Evolutionary conservation across 2,888 invertebrate species (phyloP), one percentile per base, ranked within the genome.

Genomic region (Drosophila dives): DNA sequence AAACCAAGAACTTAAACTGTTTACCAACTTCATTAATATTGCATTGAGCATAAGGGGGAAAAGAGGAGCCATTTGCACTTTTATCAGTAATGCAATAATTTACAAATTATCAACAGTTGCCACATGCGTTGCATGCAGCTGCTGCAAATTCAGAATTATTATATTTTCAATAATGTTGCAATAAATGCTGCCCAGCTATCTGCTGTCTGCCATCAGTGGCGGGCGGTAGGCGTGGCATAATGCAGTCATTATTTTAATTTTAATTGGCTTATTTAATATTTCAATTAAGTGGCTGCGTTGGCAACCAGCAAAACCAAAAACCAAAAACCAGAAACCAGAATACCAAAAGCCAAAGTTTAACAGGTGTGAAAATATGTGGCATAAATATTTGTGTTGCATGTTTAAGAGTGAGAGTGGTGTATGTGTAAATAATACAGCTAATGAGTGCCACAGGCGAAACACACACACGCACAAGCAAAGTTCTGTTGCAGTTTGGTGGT

Each of bases 231-330:
- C 64, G 64, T 75, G 61, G 73, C 72, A 75, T 89, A 75, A 77
- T 90, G 75, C 77, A 67, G 61, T 60, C 59, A 81, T 89, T 79
- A 88, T 88, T 90, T 86, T 81, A 83, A 87, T 91, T 90, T 88
- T 88, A 88, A 88, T 88, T 88, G 87, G 91, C 87, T 88, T 88
- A 90, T 88, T 88, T 91, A 90, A 91, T 83, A 83, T 88, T 91
- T 88, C 87, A 88, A 88, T 88, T 91, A 87, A 81, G 75, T 74
- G 83, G 75, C 55, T 34, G 62, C 17, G 61, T 51, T 64, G 56
- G 53, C 49, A 61, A 50, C 67, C 78, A 71, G 29, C 29, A 29
- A 29, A 29, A 29, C 29, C 29, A 29, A 29, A 29, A 29, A 29
- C 29, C 29, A 64, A 65, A 61, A 77, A 55, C 58, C 67, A 65